These are phyloP conservation scores for Sesia bembeciformis DNA, from an alignment of 2,888 invertebrate genomes.

Conservation along the genomic window DNA sequence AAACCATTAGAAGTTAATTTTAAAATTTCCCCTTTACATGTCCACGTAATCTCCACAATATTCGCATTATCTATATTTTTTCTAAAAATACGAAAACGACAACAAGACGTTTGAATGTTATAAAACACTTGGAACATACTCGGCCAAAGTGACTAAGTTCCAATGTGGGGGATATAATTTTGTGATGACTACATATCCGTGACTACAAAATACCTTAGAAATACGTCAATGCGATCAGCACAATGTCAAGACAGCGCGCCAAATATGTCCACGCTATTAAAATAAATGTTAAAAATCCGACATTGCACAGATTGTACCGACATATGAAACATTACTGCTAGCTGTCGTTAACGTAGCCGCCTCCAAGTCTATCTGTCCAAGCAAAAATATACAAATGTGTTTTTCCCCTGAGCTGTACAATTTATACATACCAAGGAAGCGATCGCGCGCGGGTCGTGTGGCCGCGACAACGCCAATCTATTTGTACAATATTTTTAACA, in stretches of 20 bases:
- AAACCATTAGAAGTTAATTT: slow-evolving; percentile 41
- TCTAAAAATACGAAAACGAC: slow-evolving; percentile 70
- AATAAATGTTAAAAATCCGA: slow-evolving; percentile 5
- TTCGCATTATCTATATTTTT: slow-evolving; percentile 50
- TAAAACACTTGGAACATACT: slow-evolving; percentile 52
- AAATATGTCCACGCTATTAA: too few species aligned
- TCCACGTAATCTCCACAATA: slow-evolving; percentile 31
- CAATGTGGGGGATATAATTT: slow-evolving; percentile 54
- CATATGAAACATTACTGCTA: slow-evolving; percentile 37
- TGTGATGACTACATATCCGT: slow-evolving; percentile 64
- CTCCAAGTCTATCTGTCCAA: slow-evolving; percentile 43
- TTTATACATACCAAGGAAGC: slow-evolving; percentile 51
- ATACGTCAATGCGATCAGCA: slow-evolving; percentile 26
- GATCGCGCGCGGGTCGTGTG: slow-evolving; percentile 24
- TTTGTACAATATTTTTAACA: neutral
- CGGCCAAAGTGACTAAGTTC: slow-evolving; percentile 52
- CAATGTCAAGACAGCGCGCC: slow-evolving; percentile 4
- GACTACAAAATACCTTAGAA: slow-evolving; percentile 52
- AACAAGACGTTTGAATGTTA: slow-evolving; percentile 57
- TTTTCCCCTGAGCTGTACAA: slow-evolving; percentile 58
- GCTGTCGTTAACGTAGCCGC: slow-evolving; percentile 39
- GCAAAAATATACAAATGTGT: slow-evolving; percentile 69
- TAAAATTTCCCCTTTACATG: slow-evolving; percentile 43
- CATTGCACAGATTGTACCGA: slow-evolving; percentile 12
- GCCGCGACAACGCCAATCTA: slow-evolving; percentile 6